Evolutionary conservation across 2,888 invertebrate genomes (phyloP).

Genomic region (Sipunculus nudus): DNA sequence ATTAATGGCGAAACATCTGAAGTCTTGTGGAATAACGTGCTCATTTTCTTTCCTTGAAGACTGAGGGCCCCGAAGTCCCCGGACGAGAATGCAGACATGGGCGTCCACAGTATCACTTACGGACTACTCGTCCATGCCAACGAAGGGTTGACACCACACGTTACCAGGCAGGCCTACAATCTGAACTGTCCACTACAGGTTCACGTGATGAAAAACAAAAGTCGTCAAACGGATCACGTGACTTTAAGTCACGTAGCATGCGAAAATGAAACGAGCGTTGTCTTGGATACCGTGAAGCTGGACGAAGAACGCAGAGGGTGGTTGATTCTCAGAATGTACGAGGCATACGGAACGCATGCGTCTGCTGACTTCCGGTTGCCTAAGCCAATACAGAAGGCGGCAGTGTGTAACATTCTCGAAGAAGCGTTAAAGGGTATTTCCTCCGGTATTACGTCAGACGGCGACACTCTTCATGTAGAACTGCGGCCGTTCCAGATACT

Average conservation of each 20-base stretch:
- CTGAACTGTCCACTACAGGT: slow-evolving; percentile 61
- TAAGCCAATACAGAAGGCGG: too few relatives aligned
- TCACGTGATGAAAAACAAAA: slow-evolving; percentile 38
- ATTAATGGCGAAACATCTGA: too few relatives aligned
- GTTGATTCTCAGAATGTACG: slow-evolving; percentile 65
- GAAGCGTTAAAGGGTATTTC: too few relatives aligned
- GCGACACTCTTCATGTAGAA: too few relatives aligned
- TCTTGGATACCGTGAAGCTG: slow-evolving; percentile 65
- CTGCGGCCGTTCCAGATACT: too few relatives aligned
- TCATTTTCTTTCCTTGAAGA: slow-evolving; percentile 44
- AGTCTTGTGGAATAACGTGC: too few relatives aligned
- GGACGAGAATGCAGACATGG: slow-evolving; percentile 69
- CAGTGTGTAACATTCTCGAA: too few relatives aligned
- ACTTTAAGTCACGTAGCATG: not conserved
- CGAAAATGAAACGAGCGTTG: too few relatives aligned
- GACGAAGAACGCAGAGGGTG: slow-evolving; percentile 52
- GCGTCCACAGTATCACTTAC: slow-evolving; percentile 67
- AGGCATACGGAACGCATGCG: slow-evolving; percentile 64
- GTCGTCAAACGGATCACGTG: not conserved
- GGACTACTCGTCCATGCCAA: slow-evolving; percentile 40
- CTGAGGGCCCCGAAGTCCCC: slow-evolving; percentile 69
- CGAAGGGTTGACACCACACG: slow-evolving; percentile 50
- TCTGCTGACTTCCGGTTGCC: too few relatives aligned
- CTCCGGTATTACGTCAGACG: too few relatives aligned
- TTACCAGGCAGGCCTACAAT: slow-evolving; percentile 65